Evolutionary conservation across 2,113 vertebrate genomes (phyloP).

Genomic region (Talpa occidentalis): DNA sequence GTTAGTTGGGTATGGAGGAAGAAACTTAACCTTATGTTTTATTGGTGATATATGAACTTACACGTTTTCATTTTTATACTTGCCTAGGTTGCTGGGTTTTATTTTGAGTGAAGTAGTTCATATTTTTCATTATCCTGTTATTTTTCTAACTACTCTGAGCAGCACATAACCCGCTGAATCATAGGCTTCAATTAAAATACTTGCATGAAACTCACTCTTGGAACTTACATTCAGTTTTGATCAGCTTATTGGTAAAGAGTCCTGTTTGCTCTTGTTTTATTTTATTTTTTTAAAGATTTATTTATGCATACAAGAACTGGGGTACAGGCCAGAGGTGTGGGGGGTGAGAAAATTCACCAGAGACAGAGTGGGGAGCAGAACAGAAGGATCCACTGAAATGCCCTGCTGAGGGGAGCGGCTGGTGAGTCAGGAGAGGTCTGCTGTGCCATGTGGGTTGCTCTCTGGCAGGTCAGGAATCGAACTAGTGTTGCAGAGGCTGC

Average conservation of each 20-base stretch:
- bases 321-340: too few species aligned
- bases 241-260: conserved; percentile 6
- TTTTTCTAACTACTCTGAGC: neutral
- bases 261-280: neutral
- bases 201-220: neutral
- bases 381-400: too few species aligned
- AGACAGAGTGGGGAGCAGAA: too few species aligned
- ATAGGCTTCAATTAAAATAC: conserved; percentile 58
- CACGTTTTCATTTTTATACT: neutral
- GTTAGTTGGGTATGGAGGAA: neutral
- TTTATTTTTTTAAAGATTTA: too few species aligned
- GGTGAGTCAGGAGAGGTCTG: too few species aligned
- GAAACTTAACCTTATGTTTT: neutral
- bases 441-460: too few species aligned
- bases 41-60: neutral
- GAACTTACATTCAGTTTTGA: conserved; percentile 27
- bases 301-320: too few species aligned
- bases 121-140: conserved; percentile 4
- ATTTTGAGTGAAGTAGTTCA: neutral
- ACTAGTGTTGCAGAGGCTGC: too few species aligned
- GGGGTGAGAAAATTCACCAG: too few species aligned
- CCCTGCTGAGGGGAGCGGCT: too few species aligned
- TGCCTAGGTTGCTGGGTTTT: neutral
- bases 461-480: too few species aligned
- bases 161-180: neutral